A percentile compares a stretch with the other conserved stretches of the same genome.
These are phyloP conservation scores for Frankliniella fusca DNA, from an alignment of 2,888 invertebrate genomes.

Conservation along the genomic window DNA sequence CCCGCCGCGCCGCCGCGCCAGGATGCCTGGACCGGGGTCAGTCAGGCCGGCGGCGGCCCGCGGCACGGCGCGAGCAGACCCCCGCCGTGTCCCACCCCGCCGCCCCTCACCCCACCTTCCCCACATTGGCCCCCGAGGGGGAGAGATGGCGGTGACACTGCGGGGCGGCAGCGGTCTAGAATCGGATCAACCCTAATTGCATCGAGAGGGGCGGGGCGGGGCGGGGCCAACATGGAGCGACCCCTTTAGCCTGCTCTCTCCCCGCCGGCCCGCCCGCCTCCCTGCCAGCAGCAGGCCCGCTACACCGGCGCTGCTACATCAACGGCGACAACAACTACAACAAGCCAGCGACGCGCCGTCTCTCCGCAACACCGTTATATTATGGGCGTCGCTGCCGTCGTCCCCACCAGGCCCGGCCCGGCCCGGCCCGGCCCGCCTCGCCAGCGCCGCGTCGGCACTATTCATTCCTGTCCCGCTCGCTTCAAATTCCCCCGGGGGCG, in stretches of 20 bases:
- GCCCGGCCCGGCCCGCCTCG: neutral
- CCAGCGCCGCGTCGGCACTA: too few species aligned
- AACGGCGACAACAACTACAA: neutral
- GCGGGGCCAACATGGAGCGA: too few species aligned
- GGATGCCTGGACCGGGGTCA: neutral
- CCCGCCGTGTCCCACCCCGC: neutral
- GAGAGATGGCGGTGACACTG: neutral
- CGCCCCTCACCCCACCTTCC: neutral
- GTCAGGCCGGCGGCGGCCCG: neutral
- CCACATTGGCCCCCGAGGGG: neutral
- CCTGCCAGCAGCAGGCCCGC: neutral
- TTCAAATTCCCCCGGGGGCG: too few species aligned
- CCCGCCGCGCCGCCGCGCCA: neutral
- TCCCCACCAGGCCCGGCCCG: neutral
- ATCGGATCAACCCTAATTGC: neutral
- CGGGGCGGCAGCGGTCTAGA: neutral
- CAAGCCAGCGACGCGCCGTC: neutral
- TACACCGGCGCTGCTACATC: neutral
- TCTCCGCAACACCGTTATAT: neutral
- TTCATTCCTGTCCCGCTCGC: too few species aligned
- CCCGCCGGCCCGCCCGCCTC: neutral
- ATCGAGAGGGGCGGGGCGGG: neutral
- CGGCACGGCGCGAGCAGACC: neutral
- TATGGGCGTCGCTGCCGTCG: neutral
- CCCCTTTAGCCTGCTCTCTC: neutral